A percentile compares a stretch with the other conserved stretches of the same genome.
Evolutionary conservation across 2,888 invertebrate species (phyloP).

Genomic region (Sipha maydis): DNA sequence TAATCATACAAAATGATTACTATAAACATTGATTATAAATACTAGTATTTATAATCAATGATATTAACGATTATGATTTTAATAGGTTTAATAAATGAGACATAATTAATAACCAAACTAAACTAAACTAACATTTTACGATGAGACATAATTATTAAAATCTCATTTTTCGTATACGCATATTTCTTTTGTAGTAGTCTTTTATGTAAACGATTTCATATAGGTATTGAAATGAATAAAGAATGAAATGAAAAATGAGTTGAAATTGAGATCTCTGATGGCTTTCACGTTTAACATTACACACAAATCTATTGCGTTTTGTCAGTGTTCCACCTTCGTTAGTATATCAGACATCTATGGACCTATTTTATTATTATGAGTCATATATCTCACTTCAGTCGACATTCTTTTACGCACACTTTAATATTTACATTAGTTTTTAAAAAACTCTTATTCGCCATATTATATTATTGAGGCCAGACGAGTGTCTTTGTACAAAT

Average conservation of each 20-base stretch:
- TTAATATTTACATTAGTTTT: slow-evolving; percentile 6
- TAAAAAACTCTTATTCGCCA: neutral
- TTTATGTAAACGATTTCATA: slow-evolving; percentile 15
- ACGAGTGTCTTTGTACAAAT: slow-evolving; percentile 7
- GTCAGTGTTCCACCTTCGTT: neutral
- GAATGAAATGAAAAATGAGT: neutral
- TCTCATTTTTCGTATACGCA: neutral
- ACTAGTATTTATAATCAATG: too few species aligned
- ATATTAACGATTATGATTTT: neutral
- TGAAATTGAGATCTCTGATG: slow-evolving; percentile 1
- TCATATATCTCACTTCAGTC: slow-evolving; percentile 1
- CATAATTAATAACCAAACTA: too few species aligned
- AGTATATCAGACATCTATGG: slow-evolving; percentile 20
- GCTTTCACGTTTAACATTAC: slow-evolving; percentile 36
- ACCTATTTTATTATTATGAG: slow-evolving; percentile 26
- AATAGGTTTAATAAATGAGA: neutral
- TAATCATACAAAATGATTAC: too few species aligned
- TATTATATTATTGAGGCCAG: neutral
- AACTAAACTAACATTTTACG: too few species aligned
- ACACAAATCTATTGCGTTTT: slow-evolving; percentile 26
- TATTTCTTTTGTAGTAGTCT: neutral
- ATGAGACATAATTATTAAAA: neutral
- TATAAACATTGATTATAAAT: too few species aligned
- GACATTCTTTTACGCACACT: slow-evolving; percentile 26
- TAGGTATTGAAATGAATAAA: too few species aligned